phyloP scores from a whole-genome alignment of 2,888 invertebrate species.

The Acleris literana region DNA sequence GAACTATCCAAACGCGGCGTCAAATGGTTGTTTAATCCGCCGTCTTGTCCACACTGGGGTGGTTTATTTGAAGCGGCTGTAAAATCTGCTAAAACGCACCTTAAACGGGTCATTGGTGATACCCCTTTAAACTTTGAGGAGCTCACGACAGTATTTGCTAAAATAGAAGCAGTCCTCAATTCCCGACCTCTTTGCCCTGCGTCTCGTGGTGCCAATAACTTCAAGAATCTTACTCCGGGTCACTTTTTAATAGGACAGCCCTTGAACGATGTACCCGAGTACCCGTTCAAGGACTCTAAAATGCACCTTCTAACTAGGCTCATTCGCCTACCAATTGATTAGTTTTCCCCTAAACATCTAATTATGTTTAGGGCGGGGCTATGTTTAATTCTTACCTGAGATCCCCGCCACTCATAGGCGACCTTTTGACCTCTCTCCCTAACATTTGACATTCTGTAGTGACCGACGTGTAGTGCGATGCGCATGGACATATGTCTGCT shows the following conservation, averaged over 20 bases:
- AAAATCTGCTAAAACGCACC: conserved; percentile 21
- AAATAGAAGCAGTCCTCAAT: conserved; percentile 26
- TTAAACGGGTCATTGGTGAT: conserved; percentile 20
- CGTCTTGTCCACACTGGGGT: conserved; percentile 24
- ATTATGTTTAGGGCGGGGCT: conserved; percentile 1
- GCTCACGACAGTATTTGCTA: conserved; percentile 22
- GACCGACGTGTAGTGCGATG: conserved; percentile 2
- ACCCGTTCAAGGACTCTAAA: not conserved
- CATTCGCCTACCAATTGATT: not conserved
- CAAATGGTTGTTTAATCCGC: conserved; percentile 33
- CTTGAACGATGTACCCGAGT: conserved; percentile 24
- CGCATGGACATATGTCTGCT: not conserved
- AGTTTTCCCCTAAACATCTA: not conserved
- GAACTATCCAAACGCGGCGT: conserved; percentile 5
- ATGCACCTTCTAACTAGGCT: conserved; percentile 6
- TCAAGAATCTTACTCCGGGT: conserved; percentile 34
- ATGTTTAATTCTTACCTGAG: not conserved
- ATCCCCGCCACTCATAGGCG: not conserved
- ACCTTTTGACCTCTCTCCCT: not conserved
- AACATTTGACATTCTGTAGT: not conserved
- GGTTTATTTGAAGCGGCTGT: conserved; percentile 36
- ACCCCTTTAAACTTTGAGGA: conserved; percentile 20
- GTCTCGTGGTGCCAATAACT: conserved; percentile 48
- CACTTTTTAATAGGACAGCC: conserved; percentile 37
- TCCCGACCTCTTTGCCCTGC: conserved; percentile 34